Evolutionary conservation across 2,113 vertebrate species (phyloP), one percentile per base, ranked within the genome.

Genomic region (Eulemur rufifrons): DNA sequence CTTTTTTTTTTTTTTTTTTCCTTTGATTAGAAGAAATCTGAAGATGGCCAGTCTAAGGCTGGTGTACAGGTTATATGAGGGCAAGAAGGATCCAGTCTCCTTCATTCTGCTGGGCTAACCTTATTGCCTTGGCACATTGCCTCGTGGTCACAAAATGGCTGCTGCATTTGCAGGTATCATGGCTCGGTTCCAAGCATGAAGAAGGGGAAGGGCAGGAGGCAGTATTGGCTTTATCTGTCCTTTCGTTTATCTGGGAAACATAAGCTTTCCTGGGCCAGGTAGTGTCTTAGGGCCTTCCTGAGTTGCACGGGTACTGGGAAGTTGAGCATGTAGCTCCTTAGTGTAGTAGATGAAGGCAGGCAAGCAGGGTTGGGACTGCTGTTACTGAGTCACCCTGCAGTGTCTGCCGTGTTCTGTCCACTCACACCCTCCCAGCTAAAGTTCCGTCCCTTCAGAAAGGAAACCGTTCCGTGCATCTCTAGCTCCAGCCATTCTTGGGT

Each of bases 201-300:
- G 32, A 74, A 61, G 17, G 52, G 61, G 29, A 32, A 80, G 27
- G 91, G 23, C 21, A 63, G 42, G 69, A 87, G 50, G 6, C 10
- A 15, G 14, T 42, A 52, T 5, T 66, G 34, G 27, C 8, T 17
- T 68, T 80, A 25, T 50, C 20, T 86, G 71, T 63, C 47, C n/a
- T 21, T 92, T 37, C 92, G 4, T 80, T 59, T 89, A 52, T 34
- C 54, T 82, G 25, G 42, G 50, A 95, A 78, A 61, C 42, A 54
- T 15, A 84, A 73, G n/a, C 20, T 63, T 91, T 68, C 29, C 27
- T 76, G 87, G 73, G 25, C 29, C 45, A 74, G 47, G 13, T 1
- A 6, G 29, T 87, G 69, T 86, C 47, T 64, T 39, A 23, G 11
- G 61, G 69, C 34, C 39, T 81, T 88, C 59, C 78, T 59, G 42